Percentiles rank a stretch among this genome's conserved stretches.
Evolutionary conservation across 1,140 invertebrate genomes (phyloP).

Genomic region (Aphaenogaster rudis): DNA sequence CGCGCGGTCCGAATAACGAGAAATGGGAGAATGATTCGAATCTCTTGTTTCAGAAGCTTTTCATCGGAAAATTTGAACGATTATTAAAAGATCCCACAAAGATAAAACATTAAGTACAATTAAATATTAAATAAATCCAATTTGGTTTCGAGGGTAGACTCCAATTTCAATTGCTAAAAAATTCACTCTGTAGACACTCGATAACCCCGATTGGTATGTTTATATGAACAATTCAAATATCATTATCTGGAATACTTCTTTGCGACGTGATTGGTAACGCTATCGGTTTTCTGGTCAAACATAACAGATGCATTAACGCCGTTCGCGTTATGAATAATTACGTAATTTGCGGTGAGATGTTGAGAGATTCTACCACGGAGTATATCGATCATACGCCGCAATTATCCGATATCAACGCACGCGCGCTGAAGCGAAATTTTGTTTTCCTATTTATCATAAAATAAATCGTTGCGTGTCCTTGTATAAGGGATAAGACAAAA

Average conservation of each 20-base stretch:
- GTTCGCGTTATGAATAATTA: constrained; percentile 54
- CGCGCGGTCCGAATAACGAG: constrained; percentile 30
- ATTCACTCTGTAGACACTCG: not conserved
- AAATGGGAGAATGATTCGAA: not conserved
- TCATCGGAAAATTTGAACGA: not conserved
- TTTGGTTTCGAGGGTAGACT: not conserved
- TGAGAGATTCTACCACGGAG: constrained; percentile 20
- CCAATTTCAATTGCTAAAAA: constrained; percentile 11
- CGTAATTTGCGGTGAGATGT: constrained; percentile 30
- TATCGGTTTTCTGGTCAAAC: constrained; percentile 20
- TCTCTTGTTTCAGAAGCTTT: not conserved
- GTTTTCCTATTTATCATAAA: not conserved
- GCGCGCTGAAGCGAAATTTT: not conserved
- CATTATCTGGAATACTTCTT: not conserved
- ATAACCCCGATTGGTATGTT: not conserved
- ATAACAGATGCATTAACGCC: constrained; percentile 30
- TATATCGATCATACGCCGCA: constrained; percentile 46
- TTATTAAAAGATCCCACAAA: not conserved
- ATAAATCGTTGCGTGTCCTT: constrained; percentile 4
- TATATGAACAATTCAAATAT: constrained; percentile 3
- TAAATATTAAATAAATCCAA: constrained; percentile 16
- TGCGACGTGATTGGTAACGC: constrained; percentile 27
- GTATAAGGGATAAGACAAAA: not conserved
- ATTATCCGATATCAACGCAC: constrained; percentile 22
- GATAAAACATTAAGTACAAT: not conserved